Percentiles rank a stretch among this genome's conserved stretches.
These are phyloP conservation scores for Morone chrysops DNA, from an alignment of 2,113 vertebrate species.

Conservation along the genomic window DNA sequence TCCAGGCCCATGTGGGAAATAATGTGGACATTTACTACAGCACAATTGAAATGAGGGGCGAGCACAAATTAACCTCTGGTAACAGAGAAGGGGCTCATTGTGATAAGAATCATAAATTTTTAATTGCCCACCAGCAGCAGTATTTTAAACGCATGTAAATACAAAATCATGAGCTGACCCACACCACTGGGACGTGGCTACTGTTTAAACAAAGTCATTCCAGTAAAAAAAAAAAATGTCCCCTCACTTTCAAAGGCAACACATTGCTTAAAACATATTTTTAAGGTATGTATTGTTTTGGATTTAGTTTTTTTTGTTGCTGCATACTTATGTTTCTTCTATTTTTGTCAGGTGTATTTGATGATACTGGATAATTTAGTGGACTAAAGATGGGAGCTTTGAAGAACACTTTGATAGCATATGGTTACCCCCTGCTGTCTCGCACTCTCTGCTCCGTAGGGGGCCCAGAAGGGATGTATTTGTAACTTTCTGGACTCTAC, in stretches of 20 bases:
- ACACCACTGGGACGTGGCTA: background rate
- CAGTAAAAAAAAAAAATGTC: slow-evolving; percentile 3
- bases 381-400: slow-evolving; percentile 67
- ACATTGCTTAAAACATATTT: slow-evolving; percentile 20
- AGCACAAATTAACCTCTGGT: slow-evolving; percentile 82
- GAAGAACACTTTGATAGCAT: slow-evolving; percentile 79
- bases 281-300: slow-evolving; percentile 16
- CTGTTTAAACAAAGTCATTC: slow-evolving; percentile 27
- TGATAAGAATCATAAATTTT: slow-evolving; percentile 75
- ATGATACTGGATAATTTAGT: slow-evolving; percentile 69
- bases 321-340: slow-evolving; percentile 45
- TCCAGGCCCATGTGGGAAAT: slow-evolving; percentile 80
- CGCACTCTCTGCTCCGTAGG: slow-evolving; percentile 73
- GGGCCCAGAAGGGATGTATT: slow-evolving; percentile 71
- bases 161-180: slow-evolving; percentile 67
- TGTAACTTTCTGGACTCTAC: slow-evolving; percentile 76
- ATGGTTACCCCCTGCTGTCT: slow-evolving; percentile 74
- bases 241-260: slow-evolving; percentile 23
- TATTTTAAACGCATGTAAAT: slow-evolving; percentile 68
- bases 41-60: slow-evolving; percentile 81
- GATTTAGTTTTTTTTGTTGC: slow-evolving; percentile 11
- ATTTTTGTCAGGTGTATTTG: slow-evolving; percentile 71
- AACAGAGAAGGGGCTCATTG: slow-evolving; percentile 72
- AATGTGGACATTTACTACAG: slow-evolving; percentile 81
- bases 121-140: slow-evolving; percentile 76